Conservation (phyloP, 1,140 invertebrate genomes). For the Vanessa atalanta region DNA sequence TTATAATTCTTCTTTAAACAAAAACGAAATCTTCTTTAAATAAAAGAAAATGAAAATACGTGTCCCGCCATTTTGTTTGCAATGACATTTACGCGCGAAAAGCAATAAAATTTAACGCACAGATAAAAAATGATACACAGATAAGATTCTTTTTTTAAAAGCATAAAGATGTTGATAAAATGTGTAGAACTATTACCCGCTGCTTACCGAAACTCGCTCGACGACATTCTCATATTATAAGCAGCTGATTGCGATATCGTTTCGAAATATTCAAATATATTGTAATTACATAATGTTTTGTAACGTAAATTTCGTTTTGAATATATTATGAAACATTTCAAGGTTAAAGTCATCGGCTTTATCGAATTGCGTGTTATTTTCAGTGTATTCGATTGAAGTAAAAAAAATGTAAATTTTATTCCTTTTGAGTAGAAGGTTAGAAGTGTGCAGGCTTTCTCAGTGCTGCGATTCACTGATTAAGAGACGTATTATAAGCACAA, state of each 20-base stretch:
- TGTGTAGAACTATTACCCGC: background rate
- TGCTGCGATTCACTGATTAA: no score
- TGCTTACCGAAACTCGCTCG: slow-evolving; percentile 7
- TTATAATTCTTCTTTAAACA: no score
- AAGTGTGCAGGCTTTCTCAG: no score
- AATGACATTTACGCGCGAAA: background rate
- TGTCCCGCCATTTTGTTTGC: background rate
- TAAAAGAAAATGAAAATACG: no score
- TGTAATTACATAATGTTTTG: slow-evolving; percentile 14
- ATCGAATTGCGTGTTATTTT: background rate
- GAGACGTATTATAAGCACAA: no score
- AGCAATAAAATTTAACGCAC: background rate
- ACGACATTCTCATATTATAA: slow-evolving; percentile 24
- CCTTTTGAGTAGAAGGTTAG: no score
- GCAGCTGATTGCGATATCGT: slow-evolving; percentile 29
- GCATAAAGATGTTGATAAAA: background rate
- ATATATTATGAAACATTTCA: background rate
- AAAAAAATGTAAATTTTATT: background rate
- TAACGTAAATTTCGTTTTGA: background rate
- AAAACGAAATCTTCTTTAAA: no score
- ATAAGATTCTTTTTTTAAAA: background rate
- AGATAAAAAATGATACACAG: background rate
- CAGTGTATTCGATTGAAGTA: background rate
- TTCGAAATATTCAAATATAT: slow-evolving; percentile 31
- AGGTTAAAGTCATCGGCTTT: background rate